Evolutionary conservation across 1,140 invertebrate species (phyloP).

Genomic region (Eciton burchellii): DNA sequence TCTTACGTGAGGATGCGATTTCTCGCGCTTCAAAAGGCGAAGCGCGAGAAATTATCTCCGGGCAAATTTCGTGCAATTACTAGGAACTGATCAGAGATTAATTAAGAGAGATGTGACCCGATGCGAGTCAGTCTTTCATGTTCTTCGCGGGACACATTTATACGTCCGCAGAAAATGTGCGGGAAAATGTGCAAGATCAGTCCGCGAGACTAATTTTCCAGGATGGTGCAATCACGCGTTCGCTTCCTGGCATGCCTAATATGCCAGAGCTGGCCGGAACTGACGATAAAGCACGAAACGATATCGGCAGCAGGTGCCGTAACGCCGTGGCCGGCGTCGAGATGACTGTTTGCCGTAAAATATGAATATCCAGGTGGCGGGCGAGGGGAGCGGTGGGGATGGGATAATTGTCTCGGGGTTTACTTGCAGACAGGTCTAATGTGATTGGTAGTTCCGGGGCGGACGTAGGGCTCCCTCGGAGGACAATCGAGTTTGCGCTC

Average conservation of each 20-base stretch:
- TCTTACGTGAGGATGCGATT: constrained; percentile 24
- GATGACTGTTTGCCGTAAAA: constrained; percentile 33
- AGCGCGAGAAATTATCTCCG: constrained; percentile 12
- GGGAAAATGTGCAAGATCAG: not conserved
- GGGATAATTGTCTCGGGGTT: constrained; percentile 69
- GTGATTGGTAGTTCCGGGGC: constrained; percentile 64
- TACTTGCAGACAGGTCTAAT: constrained; percentile 67
- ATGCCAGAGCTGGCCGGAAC: not conserved
- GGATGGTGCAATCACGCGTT: not conserved
- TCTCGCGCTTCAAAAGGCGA: constrained; percentile 10
- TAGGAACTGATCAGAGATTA: too few species aligned
- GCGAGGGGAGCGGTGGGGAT: too few species aligned
- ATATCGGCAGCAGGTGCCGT: not conserved
- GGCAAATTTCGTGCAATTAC: too few species aligned
- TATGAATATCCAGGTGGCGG: constrained; percentile 45
- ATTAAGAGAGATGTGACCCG: too few species aligned
- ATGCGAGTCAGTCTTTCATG: too few species aligned
- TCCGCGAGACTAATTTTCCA: not conserved
- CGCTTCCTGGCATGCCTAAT: not conserved
- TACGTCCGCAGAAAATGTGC: not conserved
- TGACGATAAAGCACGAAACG: constrained; percentile 12
- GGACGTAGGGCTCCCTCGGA: constrained; percentile 37
- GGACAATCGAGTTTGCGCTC: constrained; percentile 57
- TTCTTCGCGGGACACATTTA: too few species aligned
- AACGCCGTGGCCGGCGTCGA: not conserved